phyloP scores from a whole-genome alignment of 2,797 vertebrate species.

The Epinephelus coioides region DNA sequence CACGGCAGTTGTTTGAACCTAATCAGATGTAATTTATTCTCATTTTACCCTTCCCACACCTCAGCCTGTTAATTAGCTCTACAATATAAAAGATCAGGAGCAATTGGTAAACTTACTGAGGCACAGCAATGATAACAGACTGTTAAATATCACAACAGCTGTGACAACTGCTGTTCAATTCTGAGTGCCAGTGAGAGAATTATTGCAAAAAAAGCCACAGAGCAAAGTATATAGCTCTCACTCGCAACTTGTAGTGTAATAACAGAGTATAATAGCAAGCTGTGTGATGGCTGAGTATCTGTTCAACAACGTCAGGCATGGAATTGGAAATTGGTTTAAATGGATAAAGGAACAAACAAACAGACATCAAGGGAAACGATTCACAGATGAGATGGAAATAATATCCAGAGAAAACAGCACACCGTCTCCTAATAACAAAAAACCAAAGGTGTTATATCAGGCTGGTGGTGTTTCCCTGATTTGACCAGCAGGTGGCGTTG shows the following conservation, averaged over 20 bases:
- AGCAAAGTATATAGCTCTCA: neutral
- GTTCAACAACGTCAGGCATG: neutral
- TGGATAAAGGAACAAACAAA: constrained; percentile 6
- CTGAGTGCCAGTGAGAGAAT: constrained; percentile 1
- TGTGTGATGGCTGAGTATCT: neutral
- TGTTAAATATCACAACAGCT: constrained; percentile 46
- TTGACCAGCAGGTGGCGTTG: constrained; percentile 77
- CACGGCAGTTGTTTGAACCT: constrained; percentile 28
- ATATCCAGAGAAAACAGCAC: constrained; percentile 10
- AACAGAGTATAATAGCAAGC: neutral
- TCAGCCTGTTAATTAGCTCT: constrained; percentile 39
- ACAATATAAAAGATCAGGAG: constrained; percentile 36
- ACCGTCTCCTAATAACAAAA: neutral
- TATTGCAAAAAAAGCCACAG: neutral
- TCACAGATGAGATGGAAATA: neutral
- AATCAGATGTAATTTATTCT: constrained; percentile 26
- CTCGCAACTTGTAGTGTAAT: neutral
- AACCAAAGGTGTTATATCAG: neutral
- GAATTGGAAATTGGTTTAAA: constrained; percentile 13
- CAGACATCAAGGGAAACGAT: neutral
- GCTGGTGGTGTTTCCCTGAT: constrained; percentile 17
- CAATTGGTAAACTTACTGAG: constrained; percentile 44
- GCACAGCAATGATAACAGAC: constrained; percentile 28
- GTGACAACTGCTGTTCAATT: constrained; percentile 34
- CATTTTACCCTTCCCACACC: constrained; percentile 27